A percentile compares a stretch with the other conserved stretches of the same genome.
These are phyloP conservation scores for Natator depressus DNA, from an alignment of 2,113 vertebrate genomes.

Conservation along the genomic window DNA sequence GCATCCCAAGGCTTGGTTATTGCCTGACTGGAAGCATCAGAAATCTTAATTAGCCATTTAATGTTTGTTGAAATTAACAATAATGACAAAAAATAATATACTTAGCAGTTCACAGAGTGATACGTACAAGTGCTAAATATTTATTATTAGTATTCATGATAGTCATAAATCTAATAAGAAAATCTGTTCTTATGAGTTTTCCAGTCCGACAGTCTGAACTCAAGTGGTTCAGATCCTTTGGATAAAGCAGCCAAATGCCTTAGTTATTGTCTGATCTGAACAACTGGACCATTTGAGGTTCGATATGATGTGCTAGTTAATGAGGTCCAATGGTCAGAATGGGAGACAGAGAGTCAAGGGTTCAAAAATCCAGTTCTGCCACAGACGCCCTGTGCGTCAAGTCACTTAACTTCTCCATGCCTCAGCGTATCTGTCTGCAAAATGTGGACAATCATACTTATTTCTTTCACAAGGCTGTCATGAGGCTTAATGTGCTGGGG, in stretches of 20 bases:
- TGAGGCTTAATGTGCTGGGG: not conserved
- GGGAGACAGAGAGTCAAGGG: not conserved
- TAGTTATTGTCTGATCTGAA: not conserved
- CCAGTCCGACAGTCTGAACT: not conserved
- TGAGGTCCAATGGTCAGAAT: not conserved
- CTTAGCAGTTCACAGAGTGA: not conserved
- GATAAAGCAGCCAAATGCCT: not conserved
- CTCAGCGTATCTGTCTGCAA: not conserved
- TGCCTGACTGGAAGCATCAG: not conserved
- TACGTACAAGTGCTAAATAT: not conserved
- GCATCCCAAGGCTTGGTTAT: not conserved
- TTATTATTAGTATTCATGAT: not conserved
- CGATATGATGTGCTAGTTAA: not conserved
- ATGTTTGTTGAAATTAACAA: not conserved
- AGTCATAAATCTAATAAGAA: not conserved
- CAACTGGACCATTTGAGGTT: not conserved
- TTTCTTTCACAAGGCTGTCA: not conserved
- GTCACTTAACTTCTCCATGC: not conserved
- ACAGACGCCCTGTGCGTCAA: not conserved
- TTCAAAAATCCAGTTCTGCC: not conserved
- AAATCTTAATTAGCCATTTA: constrained; percentile 11
- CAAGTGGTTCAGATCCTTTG: not conserved
- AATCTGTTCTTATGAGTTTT: not conserved
- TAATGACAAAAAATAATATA: not conserved
- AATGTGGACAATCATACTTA: not conserved